Evolutionary conservation across 2,113 vertebrate genomes (phyloP).

Genomic region (Actinemys pallida): DNA sequence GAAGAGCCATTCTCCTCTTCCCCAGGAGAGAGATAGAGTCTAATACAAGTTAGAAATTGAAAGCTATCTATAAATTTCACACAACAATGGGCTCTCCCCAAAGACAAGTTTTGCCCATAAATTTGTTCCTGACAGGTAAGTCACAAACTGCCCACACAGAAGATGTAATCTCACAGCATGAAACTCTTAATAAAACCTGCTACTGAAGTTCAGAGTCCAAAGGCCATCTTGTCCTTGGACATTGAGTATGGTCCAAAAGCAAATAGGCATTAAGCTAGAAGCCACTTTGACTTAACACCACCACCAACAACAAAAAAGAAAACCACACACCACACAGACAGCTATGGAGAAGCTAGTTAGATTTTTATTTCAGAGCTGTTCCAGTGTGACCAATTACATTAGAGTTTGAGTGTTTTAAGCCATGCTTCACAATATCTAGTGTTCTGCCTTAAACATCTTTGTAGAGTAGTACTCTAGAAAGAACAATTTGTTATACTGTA

Average conservation of each 20-base stretch:
- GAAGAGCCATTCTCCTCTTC: not conserved
- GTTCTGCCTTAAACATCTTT: not conserved
- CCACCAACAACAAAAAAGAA: too few relatives aligned
- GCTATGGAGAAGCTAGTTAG: not conserved
- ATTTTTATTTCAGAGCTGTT: not conserved
- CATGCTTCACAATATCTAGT: not conserved
- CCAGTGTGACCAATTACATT: not conserved
- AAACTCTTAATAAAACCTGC: not conserved
- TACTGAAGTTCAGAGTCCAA: not conserved
- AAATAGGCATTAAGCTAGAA: not conserved
- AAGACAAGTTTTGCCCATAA: constrained; percentile 30
- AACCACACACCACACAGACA: too few relatives aligned
- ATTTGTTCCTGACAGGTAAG: constrained; percentile 32
- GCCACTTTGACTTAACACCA: not conserved
- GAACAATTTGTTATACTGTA: not conserved
- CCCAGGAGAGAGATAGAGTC: constrained; percentile 25
- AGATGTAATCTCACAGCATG: not conserved
- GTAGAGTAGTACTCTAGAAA: not conserved
- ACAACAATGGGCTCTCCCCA: constrained; percentile 60
- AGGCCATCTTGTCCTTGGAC: not conserved
- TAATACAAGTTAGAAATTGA: constrained; percentile 24
- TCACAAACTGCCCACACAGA: not conserved
- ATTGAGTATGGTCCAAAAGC: not conserved
- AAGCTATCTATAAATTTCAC: constrained; percentile 50
- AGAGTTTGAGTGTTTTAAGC: not conserved